These are phyloP conservation scores for Fragum sueziense DNA, from an alignment of 2,888 invertebrate species.

Conservation along the genomic window DNA sequence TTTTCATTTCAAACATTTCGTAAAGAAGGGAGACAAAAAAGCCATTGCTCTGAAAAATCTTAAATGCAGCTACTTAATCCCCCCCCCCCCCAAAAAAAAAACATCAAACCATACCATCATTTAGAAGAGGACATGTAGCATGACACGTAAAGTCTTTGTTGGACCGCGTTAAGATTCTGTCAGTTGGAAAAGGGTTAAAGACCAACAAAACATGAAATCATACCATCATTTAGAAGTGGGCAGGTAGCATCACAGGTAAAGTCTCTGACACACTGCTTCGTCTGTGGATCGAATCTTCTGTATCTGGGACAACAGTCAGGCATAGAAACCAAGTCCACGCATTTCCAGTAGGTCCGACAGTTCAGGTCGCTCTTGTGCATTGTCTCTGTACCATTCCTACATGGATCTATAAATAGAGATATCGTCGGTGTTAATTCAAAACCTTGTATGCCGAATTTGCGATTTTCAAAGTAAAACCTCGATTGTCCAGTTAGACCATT, in stretches of 20 bases:
- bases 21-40: too few relatives aligned
- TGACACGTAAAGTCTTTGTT: conserved; percentile 29
- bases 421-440: too few relatives aligned
- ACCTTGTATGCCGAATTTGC: too few relatives aligned
- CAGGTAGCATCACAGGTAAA: conserved; percentile 26
- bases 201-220: too few relatives aligned
- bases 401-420: conserved; percentile 32
- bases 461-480: too few relatives aligned
- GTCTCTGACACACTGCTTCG: conserved; percentile 33
- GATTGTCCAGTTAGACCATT: not conserved
- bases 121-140: conserved; percentile 36
- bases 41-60: too few relatives aligned
- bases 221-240: conserved; percentile 51
- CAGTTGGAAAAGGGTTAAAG: too few relatives aligned
- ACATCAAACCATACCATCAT: conserved; percentile 54
- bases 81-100: too few relatives aligned
- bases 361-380: conserved; percentile 32
- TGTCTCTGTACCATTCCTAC: conserved; percentile 2
- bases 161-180: too few relatives aligned
- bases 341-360: conserved; percentile 46
- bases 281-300: conserved; percentile 26
- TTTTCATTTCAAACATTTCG: too few relatives aligned
- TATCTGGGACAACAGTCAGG: conserved; percentile 41
- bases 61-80: too few relatives aligned
- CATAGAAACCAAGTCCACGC: conserved; percentile 17